phyloP scores from a whole-genome alignment of 53 echinoderm and acorn worm species.

The Luidia sarsii region DNA sequence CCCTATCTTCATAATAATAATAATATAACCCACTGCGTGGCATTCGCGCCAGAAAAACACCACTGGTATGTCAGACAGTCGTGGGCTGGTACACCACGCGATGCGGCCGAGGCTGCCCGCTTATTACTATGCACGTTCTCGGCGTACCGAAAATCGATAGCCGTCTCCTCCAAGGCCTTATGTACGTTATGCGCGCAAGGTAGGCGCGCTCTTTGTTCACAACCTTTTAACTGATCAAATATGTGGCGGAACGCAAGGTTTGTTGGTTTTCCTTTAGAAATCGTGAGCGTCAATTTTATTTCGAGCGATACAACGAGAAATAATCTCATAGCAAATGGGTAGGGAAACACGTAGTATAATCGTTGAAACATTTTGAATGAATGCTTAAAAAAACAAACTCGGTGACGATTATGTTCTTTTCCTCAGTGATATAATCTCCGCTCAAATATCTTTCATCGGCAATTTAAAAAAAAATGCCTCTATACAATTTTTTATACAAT shows the following conservation, averaged over 20 bases:
- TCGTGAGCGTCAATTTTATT: no score
- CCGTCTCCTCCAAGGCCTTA: neutral
- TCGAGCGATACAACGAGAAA: no score
- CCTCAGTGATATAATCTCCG: neutral
- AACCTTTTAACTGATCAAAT: constrained; percentile 25
- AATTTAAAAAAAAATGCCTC: neutral
- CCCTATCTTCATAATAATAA: no score
- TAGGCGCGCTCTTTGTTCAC: constrained; percentile 50
- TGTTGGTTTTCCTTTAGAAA: no score
- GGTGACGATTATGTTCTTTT: no score
- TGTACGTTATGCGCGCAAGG: constrained; percentile 47
- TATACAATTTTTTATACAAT: neutral
- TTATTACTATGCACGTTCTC: constrained; percentile 38
- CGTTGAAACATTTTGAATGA: no score
- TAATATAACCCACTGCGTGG: no score
- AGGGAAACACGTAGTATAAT: no score
- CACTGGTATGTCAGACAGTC: constrained; percentile 1
- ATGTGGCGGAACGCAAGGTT: neutral
- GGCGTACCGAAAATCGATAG: neutral
- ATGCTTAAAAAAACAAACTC: neutral
- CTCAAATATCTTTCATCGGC: neutral
- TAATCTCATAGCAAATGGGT: no score
- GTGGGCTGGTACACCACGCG: neutral
- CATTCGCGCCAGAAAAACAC: neutral
- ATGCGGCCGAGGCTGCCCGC: neutral